Conservation (phyloP, 2,113 vertebrate species). For the Halcyon senegalensis region DNA sequence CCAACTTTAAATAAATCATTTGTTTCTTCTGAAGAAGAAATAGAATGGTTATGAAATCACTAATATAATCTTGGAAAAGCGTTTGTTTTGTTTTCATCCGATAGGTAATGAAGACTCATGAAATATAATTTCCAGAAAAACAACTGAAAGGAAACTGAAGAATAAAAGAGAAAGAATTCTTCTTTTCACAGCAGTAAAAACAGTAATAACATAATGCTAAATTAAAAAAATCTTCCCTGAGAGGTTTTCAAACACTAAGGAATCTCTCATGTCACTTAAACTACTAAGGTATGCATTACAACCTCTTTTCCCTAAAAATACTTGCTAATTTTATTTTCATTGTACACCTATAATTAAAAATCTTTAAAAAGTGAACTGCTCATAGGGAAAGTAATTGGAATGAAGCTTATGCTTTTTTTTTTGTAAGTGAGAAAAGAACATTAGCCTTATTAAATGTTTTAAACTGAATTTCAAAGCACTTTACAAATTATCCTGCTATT, state of each 20-base stretch:
- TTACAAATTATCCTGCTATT: background rate
- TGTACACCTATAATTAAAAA: slow-evolving; percentile 2
- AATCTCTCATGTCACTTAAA: background rate
- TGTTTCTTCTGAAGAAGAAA: background rate
- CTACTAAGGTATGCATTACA: background rate
- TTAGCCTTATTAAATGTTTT: background rate
- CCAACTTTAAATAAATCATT: background rate
- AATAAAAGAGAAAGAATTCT: background rate
- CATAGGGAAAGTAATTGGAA: background rate
- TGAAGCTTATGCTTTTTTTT: background rate
- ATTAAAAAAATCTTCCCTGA: background rate
- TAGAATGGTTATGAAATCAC: background rate
- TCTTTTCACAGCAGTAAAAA: background rate
- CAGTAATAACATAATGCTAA: background rate
- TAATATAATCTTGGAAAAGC: background rate
- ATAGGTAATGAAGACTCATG: background rate
- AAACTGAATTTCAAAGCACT: slow-evolving; percentile 15
- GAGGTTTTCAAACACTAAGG: background rate
- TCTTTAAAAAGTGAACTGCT: background rate
- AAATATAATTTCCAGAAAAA: background rate
- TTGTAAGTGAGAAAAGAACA: background rate
- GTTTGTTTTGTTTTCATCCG: background rate
- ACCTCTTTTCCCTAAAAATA: background rate
- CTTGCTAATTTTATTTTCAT: background rate
- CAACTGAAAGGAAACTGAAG: background rate